These are phyloP conservation scores for Drosophila simulans DNA, from an alignment of 1,140 invertebrate species.

Conservation along the genomic window DNA sequence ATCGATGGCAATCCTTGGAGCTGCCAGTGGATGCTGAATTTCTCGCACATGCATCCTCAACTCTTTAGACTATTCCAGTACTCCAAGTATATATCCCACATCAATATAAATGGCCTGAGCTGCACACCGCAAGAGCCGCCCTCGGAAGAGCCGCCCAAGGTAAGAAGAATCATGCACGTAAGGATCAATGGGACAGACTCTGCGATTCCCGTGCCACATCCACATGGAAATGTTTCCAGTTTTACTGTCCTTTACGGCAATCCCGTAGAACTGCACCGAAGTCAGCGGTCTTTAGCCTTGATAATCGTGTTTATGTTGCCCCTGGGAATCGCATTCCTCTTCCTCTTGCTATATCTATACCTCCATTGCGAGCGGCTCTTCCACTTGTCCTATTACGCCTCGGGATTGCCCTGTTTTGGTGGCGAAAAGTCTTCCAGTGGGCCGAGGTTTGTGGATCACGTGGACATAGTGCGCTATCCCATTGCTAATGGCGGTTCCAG, in stretches of 20 bases:
- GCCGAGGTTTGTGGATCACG: constrained; percentile 67
- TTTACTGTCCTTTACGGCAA: constrained; percentile 72
- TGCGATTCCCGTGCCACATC: constrained; percentile 16
- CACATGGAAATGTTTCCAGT: constrained; percentile 62
- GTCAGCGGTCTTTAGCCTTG: constrained; percentile 66
- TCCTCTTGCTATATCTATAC: constrained; percentile 75
- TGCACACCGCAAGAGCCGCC: constrained; percentile 51
- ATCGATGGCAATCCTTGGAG: constrained; percentile 80
- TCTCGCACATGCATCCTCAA: constrained; percentile 67
- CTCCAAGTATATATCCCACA: constrained; percentile 77
- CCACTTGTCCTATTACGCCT: constrained; percentile 72
- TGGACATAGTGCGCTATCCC: constrained; percentile 76
- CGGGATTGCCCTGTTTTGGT: constrained; percentile 57
- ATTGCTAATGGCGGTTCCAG: constrained; percentile 50
- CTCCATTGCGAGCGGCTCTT: constrained; percentile 78
- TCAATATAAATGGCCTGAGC: constrained; percentile 79
- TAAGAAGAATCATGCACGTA: constrained; percentile 29
- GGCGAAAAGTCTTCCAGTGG: constrained; percentile 30
- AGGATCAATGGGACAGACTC: neutral
- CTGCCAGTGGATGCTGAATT: constrained; percentile 75
- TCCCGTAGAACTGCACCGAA: constrained; percentile 65
- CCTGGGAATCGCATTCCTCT: constrained; percentile 71
- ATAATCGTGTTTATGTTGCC: constrained; percentile 81
- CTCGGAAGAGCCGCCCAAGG: neutral
- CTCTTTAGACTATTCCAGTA: constrained; percentile 73